These are phyloP conservation scores for Sylvia atricapilla DNA, from an alignment of 2,113 vertebrate species.

Conservation along the genomic window DNA sequence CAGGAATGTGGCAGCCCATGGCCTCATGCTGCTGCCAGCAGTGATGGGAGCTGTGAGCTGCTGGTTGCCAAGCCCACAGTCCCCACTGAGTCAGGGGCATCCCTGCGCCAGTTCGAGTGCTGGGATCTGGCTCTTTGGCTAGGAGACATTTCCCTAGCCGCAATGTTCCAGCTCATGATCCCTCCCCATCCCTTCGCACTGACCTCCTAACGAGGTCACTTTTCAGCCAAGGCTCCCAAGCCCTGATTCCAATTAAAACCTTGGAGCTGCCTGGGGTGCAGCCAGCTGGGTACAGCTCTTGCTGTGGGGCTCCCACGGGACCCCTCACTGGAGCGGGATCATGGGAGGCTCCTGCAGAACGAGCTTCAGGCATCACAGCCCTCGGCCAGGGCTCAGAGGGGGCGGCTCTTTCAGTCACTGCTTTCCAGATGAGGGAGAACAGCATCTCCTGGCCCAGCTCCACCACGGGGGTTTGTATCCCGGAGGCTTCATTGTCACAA, in stretches of 20 bases:
- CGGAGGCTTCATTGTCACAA: rapidly evolving
- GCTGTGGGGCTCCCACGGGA: not conserved
- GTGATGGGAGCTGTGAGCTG: not conserved
- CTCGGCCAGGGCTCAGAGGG: rapidly evolving
- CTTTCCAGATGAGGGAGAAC: not conserved
- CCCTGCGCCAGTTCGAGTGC: rapidly evolving
- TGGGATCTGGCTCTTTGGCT: not conserved
- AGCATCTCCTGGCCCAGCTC: not conserved
- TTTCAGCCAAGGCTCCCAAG: not conserved
- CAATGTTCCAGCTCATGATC: not conserved
- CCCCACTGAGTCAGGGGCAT: rapidly evolving
- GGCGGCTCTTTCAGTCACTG: not conserved
- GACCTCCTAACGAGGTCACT: not conserved
- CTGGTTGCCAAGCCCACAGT: rapidly evolving
- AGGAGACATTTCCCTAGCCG: not conserved
- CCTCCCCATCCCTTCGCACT: rapidly evolving
- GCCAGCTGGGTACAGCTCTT: slow-evolving; percentile 2
- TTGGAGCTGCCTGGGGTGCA: not conserved
- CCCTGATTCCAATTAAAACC: slow-evolving; percentile 33
- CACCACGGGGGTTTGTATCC: not conserved
- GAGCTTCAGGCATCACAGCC: not conserved
- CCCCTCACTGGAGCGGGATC: rapidly evolving
- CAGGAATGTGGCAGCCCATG: not conserved
- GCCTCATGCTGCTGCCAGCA: not conserved
- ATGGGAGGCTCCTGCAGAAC: not conserved